phyloP scores from a whole-genome alignment of 1,140 invertebrate genomes.

The Oncopodura yosiiana region DNA sequence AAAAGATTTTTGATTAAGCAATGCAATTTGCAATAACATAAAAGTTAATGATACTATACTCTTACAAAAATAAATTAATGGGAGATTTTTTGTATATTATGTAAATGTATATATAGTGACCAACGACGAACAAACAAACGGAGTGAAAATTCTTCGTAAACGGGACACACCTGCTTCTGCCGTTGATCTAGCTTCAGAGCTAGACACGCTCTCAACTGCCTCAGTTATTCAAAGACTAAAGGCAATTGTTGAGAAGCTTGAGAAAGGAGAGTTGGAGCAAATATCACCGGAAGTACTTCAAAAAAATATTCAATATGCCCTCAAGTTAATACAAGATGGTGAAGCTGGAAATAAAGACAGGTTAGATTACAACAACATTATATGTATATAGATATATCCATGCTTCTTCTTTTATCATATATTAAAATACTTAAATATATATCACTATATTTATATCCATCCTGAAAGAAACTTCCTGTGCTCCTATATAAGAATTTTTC shows the following conservation, averaged over 20 bases:
- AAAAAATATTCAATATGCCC: constrained; percentile 34
- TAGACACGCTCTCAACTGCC: constrained; percentile 14
- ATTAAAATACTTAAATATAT: too few species aligned
- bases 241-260: constrained; percentile 31
- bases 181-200: constrained; percentile 28
- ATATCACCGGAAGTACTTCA: constrained; percentile 24
- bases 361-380: constrained; percentile 18
- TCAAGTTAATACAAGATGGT: constrained; percentile 30
- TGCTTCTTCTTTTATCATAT: too few species aligned
- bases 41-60: too few species aligned
- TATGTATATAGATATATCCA: too few species aligned
- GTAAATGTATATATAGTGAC: constrained; percentile 18
- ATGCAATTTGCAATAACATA: too few species aligned
- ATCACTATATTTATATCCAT: too few species aligned
- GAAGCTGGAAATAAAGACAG: constrained; percentile 14
- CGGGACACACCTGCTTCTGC: constrained; percentile 26
- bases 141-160: constrained; percentile 33
- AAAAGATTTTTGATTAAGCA: too few species aligned
- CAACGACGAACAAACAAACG: constrained; percentile 34
- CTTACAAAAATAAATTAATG: background rate
- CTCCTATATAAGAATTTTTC: too few species aligned
- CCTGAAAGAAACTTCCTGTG: too few species aligned
- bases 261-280: constrained; percentile 19
- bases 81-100: background rate
- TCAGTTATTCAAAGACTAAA: constrained; percentile 29